Base-by-base conservation (phyloP, 1,140 invertebrate species). In the Ceratina japonica region DNA sequence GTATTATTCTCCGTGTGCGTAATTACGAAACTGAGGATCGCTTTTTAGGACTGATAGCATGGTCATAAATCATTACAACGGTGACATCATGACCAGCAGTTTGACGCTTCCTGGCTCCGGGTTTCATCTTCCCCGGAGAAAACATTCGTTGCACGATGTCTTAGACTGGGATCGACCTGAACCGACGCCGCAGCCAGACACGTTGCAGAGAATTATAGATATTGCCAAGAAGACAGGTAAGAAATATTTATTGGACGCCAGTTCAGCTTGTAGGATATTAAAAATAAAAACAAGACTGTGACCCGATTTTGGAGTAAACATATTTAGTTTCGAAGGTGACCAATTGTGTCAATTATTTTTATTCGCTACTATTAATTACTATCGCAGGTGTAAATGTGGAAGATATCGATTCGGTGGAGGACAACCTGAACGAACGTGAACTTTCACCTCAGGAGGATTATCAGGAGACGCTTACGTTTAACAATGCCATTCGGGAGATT, bases 401-500 rank as follows among this genome's bases (percentile, higher is more conserved):
- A 54, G 94, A 94, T 69, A 92, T 94, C 22, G 94, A 94, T 56
- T 89, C 93, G 0, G 91, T 94, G 54, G 94, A 94, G 59, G 94
- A 94, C 71, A 93, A 92, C 87, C 91, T 92, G 22, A 93, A 93
- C 0, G 93, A 93, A 70, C 93, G 93, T 89, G 91, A 92, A 77
- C 89, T 95, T 5, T 94, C 93, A 2, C 92, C 94, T 18, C 95
- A 96, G 85, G 96, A 97, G 80, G 94, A 95, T 77, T 97, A 97
- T 90, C 94, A 96, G 64, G 96, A 97, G 88, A 97, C 97, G 90
- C 94, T 99, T 80, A 95, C 96, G 79, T 97, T 99, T 87, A 99
- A 99, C 92, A 97, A 96, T 90, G 96, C 96, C 8, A 93, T 99
- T 49, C 94, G 99, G 65, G 98, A 99, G 93, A 96, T 98, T 58